Evolutionary conservation across 37 sponge, comb jelly and placozoan genomes (phyloP).

Genomic region (Aphrocallistes beatrix): DNA sequence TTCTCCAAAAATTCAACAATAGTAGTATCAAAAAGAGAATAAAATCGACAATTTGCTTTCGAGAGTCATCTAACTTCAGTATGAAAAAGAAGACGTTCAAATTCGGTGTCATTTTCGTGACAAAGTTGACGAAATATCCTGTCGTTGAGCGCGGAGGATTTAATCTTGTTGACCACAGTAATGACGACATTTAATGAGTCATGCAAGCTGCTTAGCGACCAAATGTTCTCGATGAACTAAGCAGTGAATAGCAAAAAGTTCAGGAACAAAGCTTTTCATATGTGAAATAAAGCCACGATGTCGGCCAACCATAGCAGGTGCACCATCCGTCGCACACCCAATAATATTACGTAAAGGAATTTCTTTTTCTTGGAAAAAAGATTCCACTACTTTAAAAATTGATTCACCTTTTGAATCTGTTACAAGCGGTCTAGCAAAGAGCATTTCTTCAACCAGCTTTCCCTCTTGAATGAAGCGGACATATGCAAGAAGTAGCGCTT

Average conservation of each 20-base stretch:
- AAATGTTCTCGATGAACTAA: not conserved
- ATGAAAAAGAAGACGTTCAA: not conserved
- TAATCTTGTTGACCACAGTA: not conserved
- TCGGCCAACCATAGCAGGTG: not conserved
- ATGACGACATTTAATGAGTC: not conserved
- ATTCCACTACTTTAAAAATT: not conserved
- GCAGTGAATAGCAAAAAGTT: not conserved
- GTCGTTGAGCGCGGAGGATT: not conserved
- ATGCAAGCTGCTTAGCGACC: not conserved
- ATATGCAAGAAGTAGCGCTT: slow-evolving; percentile 8
- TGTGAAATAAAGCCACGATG: not conserved
- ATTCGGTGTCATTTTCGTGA: not conserved
- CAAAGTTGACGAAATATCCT: not conserved
- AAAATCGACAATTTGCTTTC: not conserved
- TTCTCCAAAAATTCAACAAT: not conserved
- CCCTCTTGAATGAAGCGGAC: not conserved
- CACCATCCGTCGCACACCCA: not conserved
- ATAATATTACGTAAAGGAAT: not conserved
- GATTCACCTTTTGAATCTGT: not conserved
- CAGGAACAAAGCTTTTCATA: not conserved
- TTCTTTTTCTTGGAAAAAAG: not conserved
- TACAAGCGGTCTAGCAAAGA: not conserved
- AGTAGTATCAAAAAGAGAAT: not conserved
- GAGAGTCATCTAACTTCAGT: not conserved
- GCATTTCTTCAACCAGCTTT: too few relatives aligned